phyloP scores from a whole-genome alignment of 2,797 vertebrate species.

The Molothrus ater region DNA sequence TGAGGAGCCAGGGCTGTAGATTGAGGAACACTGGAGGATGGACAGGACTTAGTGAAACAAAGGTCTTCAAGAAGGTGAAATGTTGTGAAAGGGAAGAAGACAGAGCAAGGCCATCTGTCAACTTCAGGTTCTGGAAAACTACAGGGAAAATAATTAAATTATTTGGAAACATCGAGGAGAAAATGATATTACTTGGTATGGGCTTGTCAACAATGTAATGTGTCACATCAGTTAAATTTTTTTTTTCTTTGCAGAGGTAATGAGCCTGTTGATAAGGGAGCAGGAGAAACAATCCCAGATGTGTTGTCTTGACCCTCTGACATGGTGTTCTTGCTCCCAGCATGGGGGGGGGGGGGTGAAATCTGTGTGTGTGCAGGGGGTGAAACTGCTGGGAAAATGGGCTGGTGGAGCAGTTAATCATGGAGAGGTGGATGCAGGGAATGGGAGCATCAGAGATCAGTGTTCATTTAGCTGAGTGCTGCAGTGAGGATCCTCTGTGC shows the following conservation, averaged over 20 bases:
- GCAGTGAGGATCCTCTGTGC: neutral
- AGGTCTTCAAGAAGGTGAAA: neutral
- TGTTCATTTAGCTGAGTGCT: neutral
- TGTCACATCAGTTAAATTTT: slow-evolving; percentile 31
- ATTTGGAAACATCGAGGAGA: slow-evolving; percentile 43
- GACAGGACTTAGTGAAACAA: neutral
- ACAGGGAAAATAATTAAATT: slow-evolving; percentile 59
- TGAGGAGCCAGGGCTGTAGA: neutral
- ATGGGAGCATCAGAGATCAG: neutral
- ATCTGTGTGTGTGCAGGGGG: neutral
- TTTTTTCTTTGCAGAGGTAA: neutral
- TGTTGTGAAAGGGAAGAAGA: neutral
- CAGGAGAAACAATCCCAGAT: neutral
- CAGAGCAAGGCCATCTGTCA: slow-evolving; percentile 5
- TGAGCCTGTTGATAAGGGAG: neutral
- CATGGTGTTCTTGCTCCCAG: neutral
- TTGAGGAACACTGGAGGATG: neutral
- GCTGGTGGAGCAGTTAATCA: neutral
- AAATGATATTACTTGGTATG: slow-evolving; percentile 55
- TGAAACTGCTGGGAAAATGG: neutral
- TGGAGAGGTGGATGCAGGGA: neutral
- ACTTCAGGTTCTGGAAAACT: slow-evolving; percentile 46
- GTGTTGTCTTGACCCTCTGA: neutral
- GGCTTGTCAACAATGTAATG: slow-evolving; percentile 51
- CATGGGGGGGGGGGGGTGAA: neutral